A percentile compares a stretch with the other conserved stretches of the same genome.
These are phyloP conservation scores for Microctenopoma lineatum DNA, from an alignment of 2,797 vertebrate species.

Conservation along the genomic window DNA sequence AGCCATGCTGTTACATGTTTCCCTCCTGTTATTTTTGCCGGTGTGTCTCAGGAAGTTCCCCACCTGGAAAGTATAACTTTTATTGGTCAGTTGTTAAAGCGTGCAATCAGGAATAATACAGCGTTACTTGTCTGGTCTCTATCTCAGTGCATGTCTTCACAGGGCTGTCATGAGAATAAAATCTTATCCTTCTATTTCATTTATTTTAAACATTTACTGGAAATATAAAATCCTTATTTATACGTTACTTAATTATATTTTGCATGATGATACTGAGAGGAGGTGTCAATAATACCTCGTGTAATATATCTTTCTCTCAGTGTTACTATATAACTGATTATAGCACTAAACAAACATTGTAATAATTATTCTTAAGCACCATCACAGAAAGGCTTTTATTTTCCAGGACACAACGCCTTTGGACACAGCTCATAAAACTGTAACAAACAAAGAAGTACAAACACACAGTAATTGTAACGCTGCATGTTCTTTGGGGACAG, in stretches of 20 bases:
- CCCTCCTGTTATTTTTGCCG: constrained; percentile 36
- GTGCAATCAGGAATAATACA: constrained; percentile 13
- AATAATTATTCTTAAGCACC: too few relatives aligned
- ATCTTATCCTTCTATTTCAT: too few relatives aligned
- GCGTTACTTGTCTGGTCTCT: constrained; percentile 12
- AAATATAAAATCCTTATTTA: constrained; percentile 1
- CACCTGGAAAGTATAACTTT: constrained; percentile 51
- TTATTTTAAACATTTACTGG: not conserved
- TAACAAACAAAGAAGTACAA: not conserved
- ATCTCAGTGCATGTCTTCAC: not conserved
- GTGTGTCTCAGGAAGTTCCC: constrained; percentile 33
- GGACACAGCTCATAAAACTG: not conserved
- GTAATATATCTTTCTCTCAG: too few relatives aligned
- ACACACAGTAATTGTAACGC: not conserved
- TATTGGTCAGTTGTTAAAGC: constrained; percentile 18
- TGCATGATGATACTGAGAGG: too few relatives aligned
- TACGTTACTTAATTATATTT: too few relatives aligned
- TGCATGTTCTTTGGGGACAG: too few relatives aligned
- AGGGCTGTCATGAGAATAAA: too few relatives aligned
- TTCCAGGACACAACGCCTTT: not conserved
- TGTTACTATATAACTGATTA: too few relatives aligned
- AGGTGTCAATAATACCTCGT: too few relatives aligned
- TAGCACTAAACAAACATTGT: too few relatives aligned
- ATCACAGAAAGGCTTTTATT: too few relatives aligned
- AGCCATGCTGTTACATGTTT: constrained; percentile 50